Base-by-base conservation (phyloP, 1,140 invertebrate genomes). In the Pseudomyrmex pallidus region DNA sequence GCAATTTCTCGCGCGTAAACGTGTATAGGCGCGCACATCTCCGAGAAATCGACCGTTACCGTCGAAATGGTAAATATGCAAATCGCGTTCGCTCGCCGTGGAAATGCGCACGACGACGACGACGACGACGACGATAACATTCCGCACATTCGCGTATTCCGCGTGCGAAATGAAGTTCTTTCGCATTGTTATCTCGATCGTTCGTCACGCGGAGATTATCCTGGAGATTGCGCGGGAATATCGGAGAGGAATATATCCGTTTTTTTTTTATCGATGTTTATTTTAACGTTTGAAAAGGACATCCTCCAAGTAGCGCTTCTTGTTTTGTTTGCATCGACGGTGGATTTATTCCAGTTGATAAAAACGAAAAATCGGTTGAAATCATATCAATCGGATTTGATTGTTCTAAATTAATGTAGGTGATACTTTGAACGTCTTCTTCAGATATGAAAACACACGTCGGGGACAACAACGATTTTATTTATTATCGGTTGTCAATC, bases 121-220 rank as follows among this genome's bases (percentile, higher is more conserved):
- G 35, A 15, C 9, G 80, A 5, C 25, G 2, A 17, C 35, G 50
- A 74, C 67, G 35, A 15, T 5, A 72, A 5, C 5, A 35, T 35
- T 85, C 44, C 72, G 22, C 74, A 59, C 85, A 86, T 68, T 70
- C 64, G 2, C 48, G 48, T 15, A 48, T 77, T 52, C 44, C 10
- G 5, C 44, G 1, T 46, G 35, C 35, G 50, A 77, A 44, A 61
- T 15, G 12, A 73, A 46, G 46, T 50, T 56, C 52, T 7, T 62
- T 4, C 44, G 5, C 62, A 9, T 61, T 35, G 57, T 74, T 74
- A 74, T 46, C 54, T 61, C 35, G 13, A 61, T 15, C 12, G 3
- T 44, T 73, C 20, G 35, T 48, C 8, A 15, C 35, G 10, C 2
- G 1, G 20, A 22, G 35, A 35, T 35, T 35, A 35, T 35, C 35